These are phyloP conservation scores for Thamnophis elegans DNA, from an alignment of 2,797 vertebrate species.

Conservation along the genomic window DNA sequence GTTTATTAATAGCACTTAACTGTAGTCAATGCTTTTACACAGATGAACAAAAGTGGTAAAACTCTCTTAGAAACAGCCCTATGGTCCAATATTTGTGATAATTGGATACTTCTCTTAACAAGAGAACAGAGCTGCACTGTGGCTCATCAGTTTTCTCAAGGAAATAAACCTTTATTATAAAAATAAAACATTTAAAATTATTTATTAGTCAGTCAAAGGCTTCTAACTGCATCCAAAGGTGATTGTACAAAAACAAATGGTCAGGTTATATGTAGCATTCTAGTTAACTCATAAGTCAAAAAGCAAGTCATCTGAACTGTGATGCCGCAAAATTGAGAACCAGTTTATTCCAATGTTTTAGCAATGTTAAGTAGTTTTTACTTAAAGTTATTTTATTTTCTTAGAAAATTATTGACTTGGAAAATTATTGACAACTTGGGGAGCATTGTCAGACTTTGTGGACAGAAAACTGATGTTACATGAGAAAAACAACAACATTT, in stretches of 20 bases:
- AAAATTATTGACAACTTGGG: neutral
- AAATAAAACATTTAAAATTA: neutral
- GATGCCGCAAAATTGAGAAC: neutral
- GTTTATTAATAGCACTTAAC: neutral
- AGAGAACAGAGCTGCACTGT: neutral
- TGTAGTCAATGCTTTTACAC: neutral
- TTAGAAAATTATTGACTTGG: neutral
- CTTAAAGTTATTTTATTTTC: neutral
- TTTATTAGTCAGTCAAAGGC: neutral
- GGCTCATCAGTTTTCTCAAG: neutral
- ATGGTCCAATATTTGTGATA: neutral
- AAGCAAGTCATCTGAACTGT: neutral
- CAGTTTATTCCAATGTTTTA: neutral
- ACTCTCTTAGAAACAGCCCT: neutral
- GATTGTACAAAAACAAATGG: neutral
- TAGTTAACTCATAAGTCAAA: neutral
- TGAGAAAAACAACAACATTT: neutral
- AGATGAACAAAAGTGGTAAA: neutral
- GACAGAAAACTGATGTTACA: neutral
- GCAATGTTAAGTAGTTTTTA: neutral
- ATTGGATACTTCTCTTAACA: neutral
- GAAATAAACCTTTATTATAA: neutral
- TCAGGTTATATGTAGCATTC: neutral
- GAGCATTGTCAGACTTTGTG: neutral
- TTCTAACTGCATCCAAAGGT: neutral